A percentile compares a stretch with the other conserved stretches of the same genome.
phyloP scores from a whole-genome alignment of 2,797 vertebrate species.

The Lacerta bilineata region DNA sequence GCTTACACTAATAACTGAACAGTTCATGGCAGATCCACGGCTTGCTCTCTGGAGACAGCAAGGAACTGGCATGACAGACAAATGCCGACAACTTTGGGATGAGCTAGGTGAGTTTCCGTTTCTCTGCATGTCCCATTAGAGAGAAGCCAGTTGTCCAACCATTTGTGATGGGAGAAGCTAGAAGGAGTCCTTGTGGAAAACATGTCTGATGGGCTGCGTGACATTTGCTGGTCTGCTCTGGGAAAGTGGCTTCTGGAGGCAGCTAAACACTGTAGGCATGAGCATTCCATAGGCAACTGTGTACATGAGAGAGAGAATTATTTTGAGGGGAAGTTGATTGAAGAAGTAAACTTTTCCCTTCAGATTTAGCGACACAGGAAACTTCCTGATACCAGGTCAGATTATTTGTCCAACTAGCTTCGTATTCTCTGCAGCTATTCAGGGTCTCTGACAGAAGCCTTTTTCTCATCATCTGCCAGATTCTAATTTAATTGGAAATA shows the following conservation, averaged over 20 bases:
- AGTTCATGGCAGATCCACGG: conserved; percentile 98
- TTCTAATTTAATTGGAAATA: neutral
- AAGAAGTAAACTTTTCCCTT: neutral
- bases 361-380: neutral
- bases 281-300: neutral
- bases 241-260: neutral
- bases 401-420: neutral
- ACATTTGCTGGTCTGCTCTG: neutral
- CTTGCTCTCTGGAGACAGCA: conserved; percentile 98
- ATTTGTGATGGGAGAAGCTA: neutral
- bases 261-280: neutral
- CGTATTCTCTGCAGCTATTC: neutral
- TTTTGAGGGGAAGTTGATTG: neutral
- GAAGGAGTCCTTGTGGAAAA: neutral
- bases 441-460: neutral
- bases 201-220: neutral
- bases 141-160: neutral
- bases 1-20: conserved; percentile 96
- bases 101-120: conserved; percentile 91
- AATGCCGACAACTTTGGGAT: conserved; percentile 98
- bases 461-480: neutral
- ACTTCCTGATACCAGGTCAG: neutral
- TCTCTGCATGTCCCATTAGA: conserved; percentile 20
- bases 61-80: conserved; percentile 98
- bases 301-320: too few relatives aligned